These are phyloP conservation scores for Otolemur crassicaudatus DNA, from an alignment of 2,797 vertebrate species.

Conservation along the genomic window DNA sequence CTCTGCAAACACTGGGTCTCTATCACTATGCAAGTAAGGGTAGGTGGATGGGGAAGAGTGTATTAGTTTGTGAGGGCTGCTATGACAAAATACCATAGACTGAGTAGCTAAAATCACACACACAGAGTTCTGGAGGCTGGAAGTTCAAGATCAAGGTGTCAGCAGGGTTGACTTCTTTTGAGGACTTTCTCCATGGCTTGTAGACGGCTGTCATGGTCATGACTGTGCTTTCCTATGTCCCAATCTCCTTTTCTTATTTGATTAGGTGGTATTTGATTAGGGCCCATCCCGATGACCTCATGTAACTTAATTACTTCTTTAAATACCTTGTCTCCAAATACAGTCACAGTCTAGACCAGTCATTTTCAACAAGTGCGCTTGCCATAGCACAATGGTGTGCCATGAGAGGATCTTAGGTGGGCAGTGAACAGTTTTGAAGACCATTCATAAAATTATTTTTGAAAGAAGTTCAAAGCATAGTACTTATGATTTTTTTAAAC, in stretches of 20 bases:
- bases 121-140: not conserved
- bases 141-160: not conserved
- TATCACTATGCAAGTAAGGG: not conserved
- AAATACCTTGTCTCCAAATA: not conserved
- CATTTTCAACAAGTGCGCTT: too few species aligned
- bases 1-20: not conserved
- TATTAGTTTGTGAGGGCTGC: not conserved
- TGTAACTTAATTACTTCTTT: not conserved
- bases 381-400: too few species aligned
- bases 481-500: too few species aligned
- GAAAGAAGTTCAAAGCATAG: too few species aligned
- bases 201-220: rapidly evolving
- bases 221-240: not conserved
- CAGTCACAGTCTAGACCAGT: not conserved
- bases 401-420: too few species aligned
- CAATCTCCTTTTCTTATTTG: not conserved
- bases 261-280: not conserved
- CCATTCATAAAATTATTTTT: too few species aligned
- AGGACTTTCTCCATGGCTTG: not conserved
- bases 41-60: too few species aligned
- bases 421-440: too few species aligned
- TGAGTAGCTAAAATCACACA: not conserved
- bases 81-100: not conserved
- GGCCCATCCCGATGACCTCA: not conserved
- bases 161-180: not conserved